A percentile compares a stretch with the other conserved stretches of the same genome.
These are phyloP conservation scores for Wasmannia auropunctata DNA, from an alignment of 1,140 invertebrate genomes.

Conservation along the genomic window DNA sequence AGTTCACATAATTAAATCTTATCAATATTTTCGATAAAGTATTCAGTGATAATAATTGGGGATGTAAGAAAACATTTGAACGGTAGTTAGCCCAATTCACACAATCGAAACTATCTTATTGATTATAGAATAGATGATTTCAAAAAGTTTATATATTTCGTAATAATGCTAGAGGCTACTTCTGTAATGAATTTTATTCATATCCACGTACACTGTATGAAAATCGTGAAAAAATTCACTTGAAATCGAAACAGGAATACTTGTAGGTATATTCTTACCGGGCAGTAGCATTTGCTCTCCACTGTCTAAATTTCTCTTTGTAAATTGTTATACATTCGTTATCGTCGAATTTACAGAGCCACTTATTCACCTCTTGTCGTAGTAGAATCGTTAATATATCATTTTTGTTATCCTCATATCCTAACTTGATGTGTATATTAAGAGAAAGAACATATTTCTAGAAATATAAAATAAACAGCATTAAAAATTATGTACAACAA, in stretches of 20 bases:
- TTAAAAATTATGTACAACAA: not conserved
- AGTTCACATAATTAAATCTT: too few species aligned
- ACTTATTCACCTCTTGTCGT: constrained; percentile 84
- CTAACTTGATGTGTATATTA: constrained; percentile 78
- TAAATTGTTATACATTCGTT: constrained; percentile 85
- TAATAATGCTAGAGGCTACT: not conserved
- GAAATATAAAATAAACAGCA: constrained; percentile 40
- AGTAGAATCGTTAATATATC: constrained; percentile 83
- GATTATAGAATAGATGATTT: too few species aligned
- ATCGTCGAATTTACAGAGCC: constrained; percentile 86
- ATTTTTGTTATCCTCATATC: constrained; percentile 78
- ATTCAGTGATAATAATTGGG: too few species aligned
- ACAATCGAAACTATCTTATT: too few species aligned
- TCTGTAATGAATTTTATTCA: not conserved
- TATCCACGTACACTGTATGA: not conserved
- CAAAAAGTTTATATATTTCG: too few species aligned
- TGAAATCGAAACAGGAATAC: too few species aligned
- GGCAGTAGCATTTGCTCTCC: constrained; percentile 71
- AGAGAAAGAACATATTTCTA: constrained; percentile 84
- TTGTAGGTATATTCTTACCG: constrained; percentile 57
- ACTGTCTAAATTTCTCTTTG: constrained; percentile 83
- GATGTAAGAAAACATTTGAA: too few species aligned
- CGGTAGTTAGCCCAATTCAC: too few species aligned
- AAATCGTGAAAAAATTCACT: not conserved
- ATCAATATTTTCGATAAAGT: too few species aligned